phyloP scores from a whole-genome alignment of 2,888 invertebrate genomes.

The Tetragonula carbonaria region DNA sequence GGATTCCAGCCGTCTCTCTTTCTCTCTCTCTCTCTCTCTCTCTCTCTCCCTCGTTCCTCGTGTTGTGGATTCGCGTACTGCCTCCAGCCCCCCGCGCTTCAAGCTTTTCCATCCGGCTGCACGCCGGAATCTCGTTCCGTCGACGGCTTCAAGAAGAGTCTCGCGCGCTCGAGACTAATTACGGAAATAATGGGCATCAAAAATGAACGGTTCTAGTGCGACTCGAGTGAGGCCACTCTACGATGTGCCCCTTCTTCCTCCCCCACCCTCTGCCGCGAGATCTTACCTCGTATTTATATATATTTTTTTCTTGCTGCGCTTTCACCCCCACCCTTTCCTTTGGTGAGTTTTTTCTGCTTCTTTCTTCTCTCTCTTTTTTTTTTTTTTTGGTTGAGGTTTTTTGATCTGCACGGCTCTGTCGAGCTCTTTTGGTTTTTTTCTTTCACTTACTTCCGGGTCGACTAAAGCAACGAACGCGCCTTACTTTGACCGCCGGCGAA shows the following conservation, averaged over 20 bases:
- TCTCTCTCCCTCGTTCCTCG: no score
- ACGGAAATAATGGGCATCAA: slow-evolving; percentile 55
- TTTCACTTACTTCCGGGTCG: background rate
- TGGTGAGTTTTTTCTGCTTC: no score
- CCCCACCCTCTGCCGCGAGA: slow-evolving; percentile 2
- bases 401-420: background rate
- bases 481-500: background rate
- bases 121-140: slow-evolving; percentile 42
- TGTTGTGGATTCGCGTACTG: slow-evolving; percentile 10
- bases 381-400: background rate
- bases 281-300: slow-evolving; percentile 35
- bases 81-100: slow-evolving; percentile 14
- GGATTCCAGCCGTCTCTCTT: background rate
- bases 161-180: slow-evolving; percentile 55
- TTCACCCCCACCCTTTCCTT: background rate
- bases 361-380: background rate
- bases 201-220: slow-evolving; percentile 49
- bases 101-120: slow-evolving; percentile 50
- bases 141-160: slow-evolving; percentile 46
- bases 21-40: no score
- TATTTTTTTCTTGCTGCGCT: background rate
- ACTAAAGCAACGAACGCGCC: background rate
- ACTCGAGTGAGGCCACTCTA: slow-evolving; percentile 28
- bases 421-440: slow-evolving; percentile 1
- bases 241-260: slow-evolving; percentile 18